Base-by-base conservation (phyloP, 2,113 vertebrate species). In the Motacilla alba region DNA sequence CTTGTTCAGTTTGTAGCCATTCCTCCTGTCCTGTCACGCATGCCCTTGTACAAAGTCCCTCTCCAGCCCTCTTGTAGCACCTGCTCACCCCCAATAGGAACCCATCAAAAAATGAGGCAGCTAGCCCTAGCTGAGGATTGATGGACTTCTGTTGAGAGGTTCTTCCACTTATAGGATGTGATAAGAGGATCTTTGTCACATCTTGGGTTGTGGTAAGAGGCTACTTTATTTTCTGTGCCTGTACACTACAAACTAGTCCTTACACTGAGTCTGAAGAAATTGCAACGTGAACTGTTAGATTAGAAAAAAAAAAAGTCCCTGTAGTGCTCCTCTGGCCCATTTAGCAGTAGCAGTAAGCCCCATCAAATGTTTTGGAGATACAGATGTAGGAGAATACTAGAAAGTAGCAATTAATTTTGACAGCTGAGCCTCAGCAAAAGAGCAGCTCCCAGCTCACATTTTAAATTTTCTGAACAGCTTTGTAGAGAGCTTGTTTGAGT, bases 51-150 rank as follows among this genome's bases (percentile, higher is more conserved):
- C 39, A 53, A 82, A 26, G 33, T n/a, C 19, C 11, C 11, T 82
- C 9, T 47, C 53, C 20, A 68, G 14, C 9, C 53, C n/a, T 41
- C 62, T 35, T 62, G 39, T 27, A 41, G 11, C 11, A 46, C 7
- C 3, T 0, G 0, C n/a, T 21, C 21, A 58, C 0, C 1, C 19
- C 7, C 39, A 60, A 4, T 1, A 24, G 23, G 39, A 67, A 14
- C 8, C 3, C 30, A 22, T 35, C 10, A 73, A 73, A 94, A 91
- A 83, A 50, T 10, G 7, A 64, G 37, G 37, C 67, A 93, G 33
- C 21, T 69, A 60, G 33, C 10, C 50, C 27, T 23, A 15, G 30
- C 2, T 4, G 4, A 30, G 44, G 30, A 68, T 11, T 16, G 16
- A 50, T 44, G 16, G 66, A 35, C 30, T 84, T 83, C 27, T 41